Base-by-base conservation (phyloP, 1,140 invertebrate genomes). In the Himalopsyche phryganea region DNA sequence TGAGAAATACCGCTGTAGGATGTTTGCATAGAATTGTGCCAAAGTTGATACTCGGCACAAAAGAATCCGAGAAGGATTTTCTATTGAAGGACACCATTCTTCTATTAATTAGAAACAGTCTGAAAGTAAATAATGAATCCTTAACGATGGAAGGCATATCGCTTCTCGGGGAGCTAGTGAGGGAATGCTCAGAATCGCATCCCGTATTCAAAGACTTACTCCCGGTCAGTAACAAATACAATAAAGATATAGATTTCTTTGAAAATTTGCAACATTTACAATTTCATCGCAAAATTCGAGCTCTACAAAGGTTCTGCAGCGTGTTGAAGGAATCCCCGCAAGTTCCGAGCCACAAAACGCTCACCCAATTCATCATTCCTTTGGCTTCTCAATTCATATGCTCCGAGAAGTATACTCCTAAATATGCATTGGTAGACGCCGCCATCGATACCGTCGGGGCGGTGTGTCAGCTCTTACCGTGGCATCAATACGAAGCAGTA, bases 161-260 rank as follows among this genome's bases (percentile, higher is more conserved):
- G 0, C 72, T 96, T 33, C 71, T 97, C 2, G 87, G 90, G 2
- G 80, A 84, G 66, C 72, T 96, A 63, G 82, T 84, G 0, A 79
- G 87, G 64, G 84, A 90, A 67, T 90, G 87, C 72, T 72, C 82
- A 0, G 77, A 85, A 1, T 72, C 81, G 0, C 83, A 94, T 77
- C 82, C 86, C 20, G 75, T 88, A 6, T 69, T 93, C 6, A 77
- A 80, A n/a, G 92, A 96, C 74, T 77, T 97, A 20, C 73, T 81
- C 1, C 70, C 79, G 13, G 75, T 96, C 1, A 79, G 82, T 0
- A 86, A 91, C 68, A 83, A 84, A 65, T 75, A 77, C 32, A 92
- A 98, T 70, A 71, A 78, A 0, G 94, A 98, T 71, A 85, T 91
- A 0, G 94, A 98, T 73, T 96, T 98, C 77, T 98, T 96, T 69